Evolutionary conservation across 2,797 vertebrate genomes (phyloP), one percentile per base, ranked within the genome.

Genomic region (Harpagifer antarcticus): DNA sequence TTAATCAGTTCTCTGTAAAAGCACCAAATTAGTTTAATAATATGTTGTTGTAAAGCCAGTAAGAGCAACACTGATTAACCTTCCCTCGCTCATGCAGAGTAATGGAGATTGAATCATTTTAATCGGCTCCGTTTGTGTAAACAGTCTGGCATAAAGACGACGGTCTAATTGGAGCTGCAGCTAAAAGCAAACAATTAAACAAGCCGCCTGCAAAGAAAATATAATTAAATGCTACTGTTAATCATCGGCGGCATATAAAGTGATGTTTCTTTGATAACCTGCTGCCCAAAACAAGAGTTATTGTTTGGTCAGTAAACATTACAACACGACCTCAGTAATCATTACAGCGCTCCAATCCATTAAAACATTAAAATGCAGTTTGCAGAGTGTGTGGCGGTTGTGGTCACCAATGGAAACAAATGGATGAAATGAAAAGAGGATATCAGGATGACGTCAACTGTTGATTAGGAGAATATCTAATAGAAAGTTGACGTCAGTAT

Each of bases 241-340:
- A 17, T 73, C 31, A 50, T 70, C 79, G 43, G 8, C 10, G 0
- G 43, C 61, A 1, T 57, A 27, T 48, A 54, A 67, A 69, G 14
- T 60, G 49, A 66, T 67, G 16, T 40, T 50, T 61, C 50, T 33
- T 57, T 43, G 31, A 10, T 33, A 48, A 5, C 42, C 42, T 2
- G 13, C 27, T 63, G 57, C 17, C 31, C 63, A 60, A 68, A 82
- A 54, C 16, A 14, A 27, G 50, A 62, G 37, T 3, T 8, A 78
- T 57, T 82, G 44, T 64, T 58, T 20, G 44, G 66, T 68, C 78
- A 59, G 86, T 93, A 16, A 73, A 77, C 76, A 90, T 89, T 85
- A 79, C 81, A 83, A 86, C 68, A 65, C 71, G 59, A 82, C 81
- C 81, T 78, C 84, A 82, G 87, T 87, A 90, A 91, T 65, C n/a